A percentile compares a stretch with the other conserved stretches of the same genome.
Conservation (phyloP, 2,888 invertebrate genomes). For the Nebria brevicollis region DNA sequence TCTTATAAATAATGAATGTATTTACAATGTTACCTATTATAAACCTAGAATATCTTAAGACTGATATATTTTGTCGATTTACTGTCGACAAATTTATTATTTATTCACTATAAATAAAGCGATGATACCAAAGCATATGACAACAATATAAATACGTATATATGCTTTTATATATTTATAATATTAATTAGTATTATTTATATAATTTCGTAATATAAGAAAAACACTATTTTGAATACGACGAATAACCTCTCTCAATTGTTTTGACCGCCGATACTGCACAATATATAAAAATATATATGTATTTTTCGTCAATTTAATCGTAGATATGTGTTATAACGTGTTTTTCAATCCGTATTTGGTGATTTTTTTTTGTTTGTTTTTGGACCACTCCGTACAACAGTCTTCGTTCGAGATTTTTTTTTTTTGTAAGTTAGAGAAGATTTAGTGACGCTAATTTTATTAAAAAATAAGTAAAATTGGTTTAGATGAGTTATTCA, state of each 20-base stretch:
- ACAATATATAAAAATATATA: constrained; percentile 47
- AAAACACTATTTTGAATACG: background rate
- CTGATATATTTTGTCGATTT: constrained; percentile 36
- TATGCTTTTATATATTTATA: constrained; percentile 4
- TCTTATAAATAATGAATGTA: constrained; percentile 36
- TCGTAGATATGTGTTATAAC: constrained; percentile 42
- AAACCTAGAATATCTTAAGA: constrained; percentile 44
- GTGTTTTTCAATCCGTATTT: constrained; percentile 38
- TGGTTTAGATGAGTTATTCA: background rate
- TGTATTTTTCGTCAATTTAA: constrained; percentile 37
- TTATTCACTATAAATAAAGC: constrained; percentile 58
- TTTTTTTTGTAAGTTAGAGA: constrained; percentile 12
- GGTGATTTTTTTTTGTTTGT: constrained; percentile 26
- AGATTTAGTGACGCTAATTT: background rate
- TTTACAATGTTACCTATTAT: constrained; percentile 41
- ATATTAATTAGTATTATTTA: constrained; percentile 2
- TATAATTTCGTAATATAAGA: background rate
- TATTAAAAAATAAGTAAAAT: background rate
- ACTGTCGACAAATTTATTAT: constrained; percentile 29
- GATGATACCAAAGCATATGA: constrained; percentile 62
- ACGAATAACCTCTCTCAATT: constrained; percentile 14
- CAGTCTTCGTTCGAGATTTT: constrained; percentile 41
- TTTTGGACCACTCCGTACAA: constrained; percentile 44
- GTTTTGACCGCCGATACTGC: background rate
- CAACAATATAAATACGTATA: constrained; percentile 33